Evolutionary conservation across 2,888 invertebrate genomes (phyloP), one percentile per base, ranked within the genome.

Genomic region (Drosophila neotestacea): DNA sequence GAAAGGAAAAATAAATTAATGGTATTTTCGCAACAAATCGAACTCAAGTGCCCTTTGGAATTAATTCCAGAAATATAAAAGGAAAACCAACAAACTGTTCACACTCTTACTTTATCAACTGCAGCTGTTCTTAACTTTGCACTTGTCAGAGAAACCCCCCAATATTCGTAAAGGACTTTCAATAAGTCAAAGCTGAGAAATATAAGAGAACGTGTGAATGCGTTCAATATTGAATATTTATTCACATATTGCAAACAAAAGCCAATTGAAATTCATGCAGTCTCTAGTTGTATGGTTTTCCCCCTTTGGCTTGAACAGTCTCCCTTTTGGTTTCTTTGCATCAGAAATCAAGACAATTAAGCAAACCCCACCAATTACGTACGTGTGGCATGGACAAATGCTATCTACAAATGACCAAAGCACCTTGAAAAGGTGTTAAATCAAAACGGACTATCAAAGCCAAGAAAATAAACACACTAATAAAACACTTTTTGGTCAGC

Each of bases 341-440:
- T 76, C 54, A 70, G 66, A 72, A 79, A 83, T 85, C 76, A 69
- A 61, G 67, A 58, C 39, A 61, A 62, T 65, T 62, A 64, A 54
- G 41, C 63, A 39, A 60, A 47, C 7, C 27, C 6, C 30, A 9
- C 6, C 51, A 39, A 46, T 30, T 47, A 38, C 30, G 9, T 47
- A 38, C 30, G 11, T 62, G 38, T 51, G 13, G 39, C 30, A 30
- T 16, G 48, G 9, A 47, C 4, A 48, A 13, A n/a, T 32, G 32
- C 30, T 30, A 44, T 30, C 28, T 42, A 38, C 58, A 58, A 64
- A 58, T 42, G 50, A 13, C 27, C 39, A 54, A 59, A 68, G 61
- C 70, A 73, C 68, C 65, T 46, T 70, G 67, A n/a, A 66, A 61
- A 83, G 70, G 84, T 79, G 88, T 73, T 83, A 81, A 88, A 83